Evolutionary conservation across 2,888 invertebrate species (phyloP).

Genomic region (Congeria kusceri): DNA sequence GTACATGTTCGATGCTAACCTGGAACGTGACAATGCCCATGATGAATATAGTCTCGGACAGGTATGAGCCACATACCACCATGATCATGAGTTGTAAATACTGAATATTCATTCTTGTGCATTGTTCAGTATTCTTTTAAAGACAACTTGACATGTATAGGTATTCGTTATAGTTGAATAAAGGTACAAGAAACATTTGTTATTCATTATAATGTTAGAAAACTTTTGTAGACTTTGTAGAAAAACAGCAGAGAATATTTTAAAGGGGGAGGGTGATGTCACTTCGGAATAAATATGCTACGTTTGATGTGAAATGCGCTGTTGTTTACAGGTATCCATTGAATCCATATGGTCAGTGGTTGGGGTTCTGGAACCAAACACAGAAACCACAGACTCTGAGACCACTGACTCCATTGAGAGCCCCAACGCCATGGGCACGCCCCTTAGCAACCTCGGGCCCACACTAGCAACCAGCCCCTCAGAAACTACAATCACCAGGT

Average conservation of each 20-base stretch:
- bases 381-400: slow-evolving; percentile 73
- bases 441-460: slow-evolving; percentile 34
- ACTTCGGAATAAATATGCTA: too few relatives aligned
- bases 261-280: too few relatives aligned
- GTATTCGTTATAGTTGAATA: too few relatives aligned
- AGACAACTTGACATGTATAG: too few relatives aligned
- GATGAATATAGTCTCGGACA: slow-evolving; percentile 80
- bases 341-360: slow-evolving; percentile 84
- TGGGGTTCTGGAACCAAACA: slow-evolving; percentile 78
- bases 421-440: slow-evolving; percentile 59
- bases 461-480: slow-evolving; percentile 60
- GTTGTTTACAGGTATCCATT: slow-evolving; percentile 78
- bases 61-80: slow-evolving; percentile 58
- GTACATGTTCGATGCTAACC: slow-evolving; percentile 79
- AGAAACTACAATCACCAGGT: slow-evolving; percentile 52
- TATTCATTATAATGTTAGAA: too few relatives aligned
- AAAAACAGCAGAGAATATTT: too few relatives aligned
- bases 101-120: too few relatives aligned
- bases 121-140: too few relatives aligned
- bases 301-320: too few relatives aligned
- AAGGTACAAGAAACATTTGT: too few relatives aligned
- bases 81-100: too few relatives aligned
- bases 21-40: slow-evolving; percentile 77
- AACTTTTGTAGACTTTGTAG: too few relatives aligned
- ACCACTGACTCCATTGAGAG: slow-evolving; percentile 79